phyloP scores from a whole-genome alignment of 2,888 invertebrate genomes.

The Crepidodera aurea region DNA sequence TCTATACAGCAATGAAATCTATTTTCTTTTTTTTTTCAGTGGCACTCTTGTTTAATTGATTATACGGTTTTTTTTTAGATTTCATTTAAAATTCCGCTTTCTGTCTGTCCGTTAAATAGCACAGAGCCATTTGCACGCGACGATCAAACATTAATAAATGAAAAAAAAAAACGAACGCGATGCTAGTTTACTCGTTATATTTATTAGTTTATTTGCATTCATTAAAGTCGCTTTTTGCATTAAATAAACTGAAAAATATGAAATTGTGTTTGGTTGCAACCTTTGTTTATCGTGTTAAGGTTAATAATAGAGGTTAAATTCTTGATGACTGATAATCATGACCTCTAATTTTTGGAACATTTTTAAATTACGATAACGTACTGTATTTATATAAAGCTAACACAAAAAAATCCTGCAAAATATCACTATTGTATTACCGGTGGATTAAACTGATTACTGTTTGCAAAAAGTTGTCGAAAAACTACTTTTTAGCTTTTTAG shows the following conservation, averaged over 20 bases:
- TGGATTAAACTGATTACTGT: too few relatives aligned
- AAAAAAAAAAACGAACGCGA: constrained; percentile 4
- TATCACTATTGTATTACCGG: too few relatives aligned
- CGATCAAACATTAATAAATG: constrained; percentile 5
- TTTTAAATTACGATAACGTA: background rate
- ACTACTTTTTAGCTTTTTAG: too few relatives aligned
- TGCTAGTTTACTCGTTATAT: background rate
- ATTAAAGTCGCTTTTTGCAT: constrained; percentile 3
- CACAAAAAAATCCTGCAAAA: too few relatives aligned
- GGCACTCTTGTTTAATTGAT: constrained; percentile 13
- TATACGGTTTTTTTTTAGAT: constrained; percentile 4
- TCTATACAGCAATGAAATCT: too few relatives aligned
- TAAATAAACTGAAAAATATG: background rate
- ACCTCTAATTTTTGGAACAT: constrained; percentile 9
- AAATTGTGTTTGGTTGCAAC: background rate
- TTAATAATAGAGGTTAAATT: constrained; percentile 8
- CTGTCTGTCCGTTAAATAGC: constrained; percentile 11
- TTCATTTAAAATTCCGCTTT: constrained; percentile 11
- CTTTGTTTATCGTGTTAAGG: constrained; percentile 6
- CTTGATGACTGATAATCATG: background rate
- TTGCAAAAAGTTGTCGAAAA: too few relatives aligned
- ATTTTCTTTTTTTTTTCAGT: too few relatives aligned
- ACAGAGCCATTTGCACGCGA: constrained; percentile 6
- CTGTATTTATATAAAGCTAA: too few relatives aligned
- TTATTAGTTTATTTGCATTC: constrained; percentile 6